phyloP scores from a whole-genome alignment of 1,140 invertebrate species.

The Aphidius gifuensis region DNA sequence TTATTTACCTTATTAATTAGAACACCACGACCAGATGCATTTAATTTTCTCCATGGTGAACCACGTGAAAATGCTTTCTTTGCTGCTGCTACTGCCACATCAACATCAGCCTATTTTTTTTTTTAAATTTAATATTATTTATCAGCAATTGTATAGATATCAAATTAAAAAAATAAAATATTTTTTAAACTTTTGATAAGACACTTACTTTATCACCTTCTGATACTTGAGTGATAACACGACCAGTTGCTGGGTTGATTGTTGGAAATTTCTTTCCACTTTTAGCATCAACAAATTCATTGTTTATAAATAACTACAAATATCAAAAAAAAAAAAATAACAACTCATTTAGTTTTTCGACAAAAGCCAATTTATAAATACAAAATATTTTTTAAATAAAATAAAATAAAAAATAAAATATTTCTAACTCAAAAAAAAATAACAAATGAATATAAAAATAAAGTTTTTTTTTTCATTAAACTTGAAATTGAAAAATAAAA shows the following conservation, averaged over 20 bases:
- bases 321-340: background rate
- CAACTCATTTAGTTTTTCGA: too few relatives aligned
- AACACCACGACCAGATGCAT: slow-evolving; percentile 65
- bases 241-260: slow-evolving; percentile 59
- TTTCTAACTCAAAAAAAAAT: too few relatives aligned
- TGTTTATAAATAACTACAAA: slow-evolving; percentile 65
- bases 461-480: too few relatives aligned
- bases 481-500: too few relatives aligned
- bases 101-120: slow-evolving; percentile 51
- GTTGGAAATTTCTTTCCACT: slow-evolving; percentile 46
- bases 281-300: slow-evolving; percentile 62
- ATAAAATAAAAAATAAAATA: too few relatives aligned
- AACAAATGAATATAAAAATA: too few relatives aligned
- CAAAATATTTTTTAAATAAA: too few relatives aligned
- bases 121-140: background rate
- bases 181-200: background rate
- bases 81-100: slow-evolving; percentile 59
- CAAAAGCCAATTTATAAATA: too few relatives aligned
- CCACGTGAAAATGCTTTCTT: slow-evolving; percentile 58
- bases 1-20: slow-evolving; percentile 53
- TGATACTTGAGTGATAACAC: slow-evolving; percentile 50
- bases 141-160: background rate
- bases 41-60: slow-evolving; percentile 68
- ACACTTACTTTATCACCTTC: slow-evolving; percentile 54
- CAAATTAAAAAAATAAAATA: too few relatives aligned